These are phyloP conservation scores for Takifugu bimaculatus DNA, from an alignment of 2,113 vertebrate genomes.

Conservation along the genomic window DNA sequence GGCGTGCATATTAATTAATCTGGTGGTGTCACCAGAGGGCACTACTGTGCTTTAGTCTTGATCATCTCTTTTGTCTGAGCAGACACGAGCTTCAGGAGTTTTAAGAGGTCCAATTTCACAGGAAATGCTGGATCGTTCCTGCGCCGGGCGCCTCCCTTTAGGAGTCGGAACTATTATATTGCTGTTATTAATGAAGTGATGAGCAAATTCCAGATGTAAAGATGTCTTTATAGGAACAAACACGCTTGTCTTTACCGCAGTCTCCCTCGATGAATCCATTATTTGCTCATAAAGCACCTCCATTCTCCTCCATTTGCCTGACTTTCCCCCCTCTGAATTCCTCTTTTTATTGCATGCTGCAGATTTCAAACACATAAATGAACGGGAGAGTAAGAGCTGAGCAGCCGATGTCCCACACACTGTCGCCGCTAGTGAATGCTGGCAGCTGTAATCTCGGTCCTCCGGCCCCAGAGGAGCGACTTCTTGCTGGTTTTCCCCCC, in stretches of 20 bases:
- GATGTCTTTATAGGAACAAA: conserved; percentile 18
- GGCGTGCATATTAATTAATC: conserved; percentile 57
- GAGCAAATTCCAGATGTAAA: conserved; percentile 26
- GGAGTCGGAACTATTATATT: conserved; percentile 23
- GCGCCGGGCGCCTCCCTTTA: conserved; percentile 21
- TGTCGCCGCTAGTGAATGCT: conserved; percentile 42
- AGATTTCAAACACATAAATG: conserved; percentile 33
- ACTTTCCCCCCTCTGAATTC: conserved; percentile 20
- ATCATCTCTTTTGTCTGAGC: conserved; percentile 43
- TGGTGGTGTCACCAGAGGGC: conserved; percentile 73
- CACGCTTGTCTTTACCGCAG: conserved; percentile 14
- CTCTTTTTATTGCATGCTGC: conserved; percentile 21
- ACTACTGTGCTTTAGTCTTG: conserved; percentile 69
- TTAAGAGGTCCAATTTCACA: conserved; percentile 1
- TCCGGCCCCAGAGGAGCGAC: conserved; percentile 41
- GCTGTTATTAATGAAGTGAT: background rate
- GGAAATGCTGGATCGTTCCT: background rate
- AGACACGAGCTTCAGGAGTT: conserved; percentile 36
- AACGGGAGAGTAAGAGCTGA: conserved; percentile 29
- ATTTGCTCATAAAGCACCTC: conserved; percentile 29
- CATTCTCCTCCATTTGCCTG: conserved; percentile 3
- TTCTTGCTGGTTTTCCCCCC: conserved; percentile 56
- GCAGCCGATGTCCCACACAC: conserved; percentile 26
- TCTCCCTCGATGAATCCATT: conserved; percentile 17
- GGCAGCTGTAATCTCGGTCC: conserved; percentile 41